Evolutionary conservation across 2,888 invertebrate genomes (phyloP).

Genomic region (Pachliopta kotzebuea): DNA sequence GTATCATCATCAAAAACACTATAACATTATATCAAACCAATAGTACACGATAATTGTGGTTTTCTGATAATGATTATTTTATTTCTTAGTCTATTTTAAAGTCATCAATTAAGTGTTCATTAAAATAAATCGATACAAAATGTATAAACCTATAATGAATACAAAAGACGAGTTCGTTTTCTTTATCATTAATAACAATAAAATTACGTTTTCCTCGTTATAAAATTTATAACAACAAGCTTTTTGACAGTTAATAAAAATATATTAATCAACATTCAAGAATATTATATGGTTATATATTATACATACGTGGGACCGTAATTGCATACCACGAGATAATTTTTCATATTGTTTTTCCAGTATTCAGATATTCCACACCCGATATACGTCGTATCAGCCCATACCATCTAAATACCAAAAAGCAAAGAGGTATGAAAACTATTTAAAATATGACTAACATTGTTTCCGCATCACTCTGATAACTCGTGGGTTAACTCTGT

Average conservation of each 20-base stretch:
- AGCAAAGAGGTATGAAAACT: not conserved
- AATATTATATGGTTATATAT: not conserved
- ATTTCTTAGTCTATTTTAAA: not conserved
- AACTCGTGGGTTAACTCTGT: not conserved
- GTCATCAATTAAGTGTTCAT: not conserved
- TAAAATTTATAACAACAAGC: too few species aligned
- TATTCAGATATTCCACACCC: slow-evolving; percentile 58
- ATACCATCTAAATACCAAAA: slow-evolving; percentile 52
- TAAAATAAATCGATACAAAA: not conserved
- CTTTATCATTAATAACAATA: too few species aligned
- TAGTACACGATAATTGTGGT: not conserved
- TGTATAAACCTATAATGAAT: too few species aligned
- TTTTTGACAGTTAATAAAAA: too few species aligned
- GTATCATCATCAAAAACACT: not conserved
- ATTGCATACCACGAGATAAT: slow-evolving; percentile 58
- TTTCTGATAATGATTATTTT: not conserved
- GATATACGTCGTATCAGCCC: slow-evolving; percentile 54
- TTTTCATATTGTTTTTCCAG: slow-evolving; percentile 39
- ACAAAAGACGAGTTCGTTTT: too few species aligned
- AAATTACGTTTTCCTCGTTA: too few species aligned
- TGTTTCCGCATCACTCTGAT: not conserved
- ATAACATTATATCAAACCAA: not conserved
- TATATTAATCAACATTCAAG: too few species aligned
- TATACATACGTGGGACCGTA: slow-evolving; percentile 63
- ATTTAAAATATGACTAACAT: not conserved